Conservation (phyloP, 1,140 invertebrate genomes). For the Oryzaephilus surinamensis region DNA sequence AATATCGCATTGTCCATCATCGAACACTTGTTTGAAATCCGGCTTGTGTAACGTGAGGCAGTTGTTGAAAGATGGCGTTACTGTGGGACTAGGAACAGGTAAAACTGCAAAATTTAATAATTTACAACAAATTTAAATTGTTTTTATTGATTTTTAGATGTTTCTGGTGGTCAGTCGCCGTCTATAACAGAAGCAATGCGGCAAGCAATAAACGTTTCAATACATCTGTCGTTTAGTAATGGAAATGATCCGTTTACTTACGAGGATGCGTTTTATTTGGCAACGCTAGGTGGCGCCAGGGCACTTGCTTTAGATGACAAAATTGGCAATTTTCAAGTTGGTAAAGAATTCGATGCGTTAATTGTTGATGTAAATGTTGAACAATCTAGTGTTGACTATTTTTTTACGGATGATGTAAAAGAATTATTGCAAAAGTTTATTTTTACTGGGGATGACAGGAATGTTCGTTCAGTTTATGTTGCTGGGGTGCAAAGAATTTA, state of each 20-base stretch:
- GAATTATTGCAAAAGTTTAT: slow-evolving; percentile 72
- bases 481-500: slow-evolving; percentile 44
- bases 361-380: slow-evolving; percentile 45
- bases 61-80: slow-evolving; percentile 51
- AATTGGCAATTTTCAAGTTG: slow-evolving; percentile 67
- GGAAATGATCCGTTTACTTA: slow-evolving; percentile 49
- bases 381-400: slow-evolving; percentile 27
- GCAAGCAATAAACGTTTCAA: slow-evolving; percentile 61
- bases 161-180: slow-evolving; percentile 66
- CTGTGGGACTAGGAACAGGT: slow-evolving; percentile 80
- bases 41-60: slow-evolving; percentile 69
- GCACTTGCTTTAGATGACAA: slow-evolving; percentile 59
- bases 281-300: slow-evolving; percentile 76
- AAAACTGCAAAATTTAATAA: slow-evolving; percentile 15
- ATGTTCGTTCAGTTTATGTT: slow-evolving; percentile 68
- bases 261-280: slow-evolving; percentile 70
- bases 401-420: slow-evolving; percentile 33
- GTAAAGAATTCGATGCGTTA: slow-evolving; percentile 81
- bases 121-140: neutral
- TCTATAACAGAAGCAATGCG: slow-evolving; percentile 69
- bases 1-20: slow-evolving; percentile 77
- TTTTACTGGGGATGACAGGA: slow-evolving; percentile 73
- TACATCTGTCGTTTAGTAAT: slow-evolving; percentile 45
- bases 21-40: slow-evolving; percentile 73
- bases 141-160: slow-evolving; percentile 51